Evolutionary conservation across 2,113 vertebrate genomes (phyloP).

Genomic region (Circaetus cinerascens): DNA sequence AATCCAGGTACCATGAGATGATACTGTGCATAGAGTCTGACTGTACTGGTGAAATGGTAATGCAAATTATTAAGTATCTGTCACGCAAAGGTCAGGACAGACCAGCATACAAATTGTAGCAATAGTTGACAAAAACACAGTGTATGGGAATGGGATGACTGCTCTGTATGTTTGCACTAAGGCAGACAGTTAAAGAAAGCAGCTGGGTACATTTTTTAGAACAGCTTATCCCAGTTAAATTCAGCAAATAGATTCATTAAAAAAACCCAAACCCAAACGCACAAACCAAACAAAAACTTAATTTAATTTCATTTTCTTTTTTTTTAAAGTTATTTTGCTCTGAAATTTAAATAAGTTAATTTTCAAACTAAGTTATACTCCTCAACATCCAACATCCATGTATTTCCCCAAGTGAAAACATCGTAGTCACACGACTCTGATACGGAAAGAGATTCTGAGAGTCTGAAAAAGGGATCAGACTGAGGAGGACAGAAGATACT

Average conservation of each 20-base stretch:
- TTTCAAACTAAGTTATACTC: neutral
- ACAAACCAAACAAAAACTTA: neutral
- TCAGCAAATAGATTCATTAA: neutral
- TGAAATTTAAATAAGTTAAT: neutral
- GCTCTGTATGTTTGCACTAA: neutral
- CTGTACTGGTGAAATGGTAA: neutral
- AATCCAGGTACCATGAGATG: neutral
- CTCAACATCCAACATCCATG: neutral
- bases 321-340: neutral
- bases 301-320: neutral
- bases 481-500: neutral
- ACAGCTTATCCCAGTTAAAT: neutral
- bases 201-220: neutral
- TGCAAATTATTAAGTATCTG: neutral
- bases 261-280: neutral
- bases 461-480: neutral
- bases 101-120: neutral
- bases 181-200: neutral
- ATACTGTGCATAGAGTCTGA: neutral
- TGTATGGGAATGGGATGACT: neutral
- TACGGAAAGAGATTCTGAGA: neutral
- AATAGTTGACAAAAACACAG: neutral
- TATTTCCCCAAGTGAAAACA: neutral
- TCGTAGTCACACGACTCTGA: neutral
- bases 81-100: accelerated